These are phyloP conservation scores for Scylla paramamosain DNA, from an alignment of 1,140 invertebrate species.

Conservation along the genomic window DNA sequence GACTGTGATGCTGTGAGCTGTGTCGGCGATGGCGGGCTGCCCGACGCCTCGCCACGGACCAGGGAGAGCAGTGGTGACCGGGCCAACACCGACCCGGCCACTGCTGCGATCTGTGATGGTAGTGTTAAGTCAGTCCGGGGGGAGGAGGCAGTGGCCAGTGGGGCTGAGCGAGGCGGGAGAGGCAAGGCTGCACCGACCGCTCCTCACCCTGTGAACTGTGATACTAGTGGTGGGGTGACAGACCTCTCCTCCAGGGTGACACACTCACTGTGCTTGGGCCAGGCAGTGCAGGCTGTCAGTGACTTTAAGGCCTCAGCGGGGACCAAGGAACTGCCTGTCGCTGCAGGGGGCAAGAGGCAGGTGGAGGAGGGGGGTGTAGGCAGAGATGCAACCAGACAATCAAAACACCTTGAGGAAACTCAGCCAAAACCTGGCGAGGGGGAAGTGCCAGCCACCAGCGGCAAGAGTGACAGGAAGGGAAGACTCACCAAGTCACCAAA, in stretches of 20 bases:
- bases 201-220: not conserved
- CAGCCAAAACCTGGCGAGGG: not conserved
- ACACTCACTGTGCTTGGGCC: not conserved
- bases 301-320: not conserved
- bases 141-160: too few species aligned
- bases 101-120: slow-evolving; percentile 31
- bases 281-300: not conserved
- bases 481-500: slow-evolving; percentile 43
- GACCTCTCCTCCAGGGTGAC: not conserved
- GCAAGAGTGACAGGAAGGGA: not conserved
- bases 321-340: not conserved
- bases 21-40: not conserved
- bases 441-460: not conserved
- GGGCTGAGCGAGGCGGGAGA: not conserved
- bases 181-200: not conserved
- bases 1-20: slow-evolving; percentile 70
- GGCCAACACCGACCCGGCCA: not conserved
- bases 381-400: not conserved
- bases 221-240: not conserved
- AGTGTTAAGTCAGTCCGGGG: slow-evolving; percentile 43
- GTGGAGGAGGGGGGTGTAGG: not conserved
- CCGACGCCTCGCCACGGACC: not conserved
- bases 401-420: not conserved
- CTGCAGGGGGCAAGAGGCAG: not conserved
- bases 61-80: not conserved